Percentiles rank a stretch among this genome's conserved stretches.
Conservation (phyloP, 1,140 invertebrate species). For the Hormaphis cornu region DNA sequence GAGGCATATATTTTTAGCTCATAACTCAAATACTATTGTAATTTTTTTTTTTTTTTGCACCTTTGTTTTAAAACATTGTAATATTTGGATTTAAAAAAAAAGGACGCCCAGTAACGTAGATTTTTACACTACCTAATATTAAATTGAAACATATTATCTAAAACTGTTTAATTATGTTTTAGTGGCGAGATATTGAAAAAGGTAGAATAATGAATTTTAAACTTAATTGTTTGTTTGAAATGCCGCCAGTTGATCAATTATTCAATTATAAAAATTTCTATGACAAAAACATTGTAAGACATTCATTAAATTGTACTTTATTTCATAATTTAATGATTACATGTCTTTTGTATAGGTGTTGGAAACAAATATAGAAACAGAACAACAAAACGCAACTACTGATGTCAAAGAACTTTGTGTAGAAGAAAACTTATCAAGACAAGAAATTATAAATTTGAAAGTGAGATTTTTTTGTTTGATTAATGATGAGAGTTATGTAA, state of each 20-base stretch:
- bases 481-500: neutral
- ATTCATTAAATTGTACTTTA: neutral
- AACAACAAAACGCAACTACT: constrained; percentile 45
- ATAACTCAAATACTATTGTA: no score
- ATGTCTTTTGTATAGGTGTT: neutral
- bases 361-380: constrained; percentile 42
- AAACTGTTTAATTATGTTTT: constrained; percentile 41
- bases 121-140: no score
- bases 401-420: constrained; percentile 67
- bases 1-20: no score
- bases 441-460: constrained; percentile 73
- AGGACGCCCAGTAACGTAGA: no score
- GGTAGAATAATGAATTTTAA: constrained; percentile 87
- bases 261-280: constrained; percentile 13
- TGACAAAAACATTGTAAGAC: neutral
- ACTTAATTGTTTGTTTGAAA: constrained; percentile 87
- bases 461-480: constrained; percentile 2
- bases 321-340: neutral
- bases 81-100: no score
- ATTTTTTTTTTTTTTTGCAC: no score
- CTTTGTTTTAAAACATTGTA: no score
- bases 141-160: no score
- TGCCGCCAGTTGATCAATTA: constrained; percentile 40
- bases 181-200: constrained; percentile 82
- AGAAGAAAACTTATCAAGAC: constrained; percentile 61